These are phyloP conservation scores for Drosophila anomelani DNA, from an alignment of 2,888 invertebrate species.

Conservation along the genomic window DNA sequence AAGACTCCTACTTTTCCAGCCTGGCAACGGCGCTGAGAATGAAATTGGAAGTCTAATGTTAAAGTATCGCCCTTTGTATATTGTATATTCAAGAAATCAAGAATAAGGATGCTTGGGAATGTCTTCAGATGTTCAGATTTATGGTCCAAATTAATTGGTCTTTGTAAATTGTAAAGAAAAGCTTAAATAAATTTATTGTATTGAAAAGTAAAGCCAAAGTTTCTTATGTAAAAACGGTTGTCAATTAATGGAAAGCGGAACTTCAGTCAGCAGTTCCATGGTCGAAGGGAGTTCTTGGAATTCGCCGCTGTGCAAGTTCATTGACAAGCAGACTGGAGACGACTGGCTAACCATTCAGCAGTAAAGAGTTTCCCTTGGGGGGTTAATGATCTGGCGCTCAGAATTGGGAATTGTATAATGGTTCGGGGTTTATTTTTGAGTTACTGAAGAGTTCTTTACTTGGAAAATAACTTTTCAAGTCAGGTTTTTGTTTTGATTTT, in stretches of 20 bases:
- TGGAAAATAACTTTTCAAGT: neutral
- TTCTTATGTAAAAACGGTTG: constrained; percentile 10
- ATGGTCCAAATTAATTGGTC: neutral
- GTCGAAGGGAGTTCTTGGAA: constrained; percentile 51
- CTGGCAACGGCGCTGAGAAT: constrained; percentile 6
- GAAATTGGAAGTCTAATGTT: neutral
- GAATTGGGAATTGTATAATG: constrained; percentile 3
- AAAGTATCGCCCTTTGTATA: neutral
- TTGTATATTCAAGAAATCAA: neutral
- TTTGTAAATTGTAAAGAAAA: neutral
- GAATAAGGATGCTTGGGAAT: neutral
- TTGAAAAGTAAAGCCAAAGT: neutral
- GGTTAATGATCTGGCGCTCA: constrained; percentile 44
- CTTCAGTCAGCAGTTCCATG: constrained; percentile 64
- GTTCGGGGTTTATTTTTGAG: constrained; percentile 11
- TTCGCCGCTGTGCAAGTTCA: constrained; percentile 62
- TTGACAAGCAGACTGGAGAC: constrained; percentile 59
- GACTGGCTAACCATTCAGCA: constrained; percentile 25
- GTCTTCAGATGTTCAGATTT: neutral
- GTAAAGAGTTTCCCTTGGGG: constrained; percentile 6
- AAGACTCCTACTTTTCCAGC: neutral
- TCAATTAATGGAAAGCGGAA: constrained; percentile 52
- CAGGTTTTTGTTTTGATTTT: neutral
- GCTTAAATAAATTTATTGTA: neutral
- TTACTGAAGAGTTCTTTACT: neutral